These are phyloP conservation scores for Nudaria mundana DNA, from an alignment of 2,888 invertebrate genomes.

Conservation along the genomic window DNA sequence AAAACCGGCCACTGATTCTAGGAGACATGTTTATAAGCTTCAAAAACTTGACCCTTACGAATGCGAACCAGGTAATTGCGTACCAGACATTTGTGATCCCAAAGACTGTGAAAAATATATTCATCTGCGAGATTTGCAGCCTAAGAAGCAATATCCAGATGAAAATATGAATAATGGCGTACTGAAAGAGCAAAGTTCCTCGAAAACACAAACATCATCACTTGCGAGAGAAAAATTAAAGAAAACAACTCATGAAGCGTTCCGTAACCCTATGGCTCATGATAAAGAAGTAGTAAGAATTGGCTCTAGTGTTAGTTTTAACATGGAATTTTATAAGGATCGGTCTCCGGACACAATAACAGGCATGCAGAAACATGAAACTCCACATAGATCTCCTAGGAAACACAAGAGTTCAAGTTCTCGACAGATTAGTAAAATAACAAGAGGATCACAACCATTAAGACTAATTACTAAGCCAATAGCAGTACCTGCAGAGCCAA, in stretches of 20 bases:
- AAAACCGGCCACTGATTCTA: no score
- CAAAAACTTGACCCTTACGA: no score
- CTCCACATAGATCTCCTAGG: neutral
- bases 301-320: conserved; percentile 12
- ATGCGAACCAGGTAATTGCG: conserved; percentile 26
- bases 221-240: neutral
- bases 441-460: neutral
- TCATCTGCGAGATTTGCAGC: neutral
- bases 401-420: neutral
- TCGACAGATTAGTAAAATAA: neutral
- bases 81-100: conserved; percentile 31
- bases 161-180: neutral
- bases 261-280: neutral
- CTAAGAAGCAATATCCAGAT: neutral
- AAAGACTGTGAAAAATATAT: conserved; percentile 17
- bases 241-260: neutral
- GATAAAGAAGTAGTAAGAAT: conserved; percentile 9
- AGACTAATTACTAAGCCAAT: neutral
- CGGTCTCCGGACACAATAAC: neutral
- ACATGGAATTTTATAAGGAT: conserved; percentile 14
- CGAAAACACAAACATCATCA: neutral
- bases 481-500: neutral
- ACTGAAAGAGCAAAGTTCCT: neutral
- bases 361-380: neutral
- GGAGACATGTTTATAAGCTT: no score